Conservation (phyloP, 2,888 invertebrate species). For the Archips crataeganus region DNA sequence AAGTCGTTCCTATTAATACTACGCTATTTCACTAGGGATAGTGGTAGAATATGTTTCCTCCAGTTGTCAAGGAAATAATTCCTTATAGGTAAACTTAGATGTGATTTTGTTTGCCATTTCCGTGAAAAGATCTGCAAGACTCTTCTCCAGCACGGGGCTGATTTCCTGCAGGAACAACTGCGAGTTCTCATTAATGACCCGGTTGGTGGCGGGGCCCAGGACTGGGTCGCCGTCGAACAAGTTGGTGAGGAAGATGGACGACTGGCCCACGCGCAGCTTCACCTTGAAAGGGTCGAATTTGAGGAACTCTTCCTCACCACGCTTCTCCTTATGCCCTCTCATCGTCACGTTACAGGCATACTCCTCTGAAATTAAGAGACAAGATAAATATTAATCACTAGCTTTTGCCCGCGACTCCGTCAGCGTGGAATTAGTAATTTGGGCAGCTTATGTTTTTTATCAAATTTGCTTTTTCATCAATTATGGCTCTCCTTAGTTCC, state of each 20-base stretch:
- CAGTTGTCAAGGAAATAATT: conserved; percentile 85
- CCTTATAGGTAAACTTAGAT: conserved; percentile 88
- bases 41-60: background rate
- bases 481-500: too few species aligned
- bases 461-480: too few species aligned
- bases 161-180: conserved; percentile 89
- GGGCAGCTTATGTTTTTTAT: too few species aligned
- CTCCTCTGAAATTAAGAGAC: conserved; percentile 82
- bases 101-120: conserved; percentile 90
- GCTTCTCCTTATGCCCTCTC: conserved; percentile 85
- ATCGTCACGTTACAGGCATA: conserved; percentile 88
- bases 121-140: conserved; percentile 88
- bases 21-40: background rate
- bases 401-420: too few species aligned
- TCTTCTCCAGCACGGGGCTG: conserved; percentile 87
- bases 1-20: conserved; percentile 15
- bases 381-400: background rate
- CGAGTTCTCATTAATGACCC: conserved; percentile 89
- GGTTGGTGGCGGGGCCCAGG: conserved; percentile 88
- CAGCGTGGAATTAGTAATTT: too few species aligned
- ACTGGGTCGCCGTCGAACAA: conserved; percentile 89
- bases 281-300: conserved; percentile 88
- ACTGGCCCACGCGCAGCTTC: conserved; percentile 86
- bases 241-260: conserved; percentile 87
- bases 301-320: conserved; percentile 86